Base-by-base conservation (phyloP, 2,113 vertebrate species). In the Syrmaticus mikado region DNA sequence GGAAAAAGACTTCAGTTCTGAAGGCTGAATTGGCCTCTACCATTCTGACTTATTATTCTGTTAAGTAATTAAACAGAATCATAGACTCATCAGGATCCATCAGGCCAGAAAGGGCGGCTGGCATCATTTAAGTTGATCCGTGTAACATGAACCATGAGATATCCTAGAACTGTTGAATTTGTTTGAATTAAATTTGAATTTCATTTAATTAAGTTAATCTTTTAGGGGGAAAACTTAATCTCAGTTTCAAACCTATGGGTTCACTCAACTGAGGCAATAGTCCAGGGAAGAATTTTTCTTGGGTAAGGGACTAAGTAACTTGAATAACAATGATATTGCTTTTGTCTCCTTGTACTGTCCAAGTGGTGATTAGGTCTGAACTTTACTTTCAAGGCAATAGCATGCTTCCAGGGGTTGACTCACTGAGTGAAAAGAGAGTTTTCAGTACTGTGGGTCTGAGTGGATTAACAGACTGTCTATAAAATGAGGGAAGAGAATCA, bases 401-500 rank as follows among this genome's bases (percentile, higher is more conserved):
- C 55, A 6, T 25, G n/a, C 71, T 89, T 92, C 45, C n/a, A 80
- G 75, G 45, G 80, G 55, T 95, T 95, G 82, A 91, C 34, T 94
- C 89, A 41, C 32, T 5, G 79, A 66, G 71, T 74, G 84, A 85
- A 76, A 90, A 83, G 52, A 57, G 57, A 65, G 9, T 57, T 87
- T 91, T 90, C 93, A 85, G 76, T 71, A 40, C 65, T 65, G 25
- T 78, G 57, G 72, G 32, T 67, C 82, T 89, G 91, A 93, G 84
- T 94, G 85, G 87, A 92, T 93, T 95, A 93, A n/a, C 96, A 95
- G 91, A 57, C 55, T 82, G 72, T 78, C 91, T 82, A 43, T 92
- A 90, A 95, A 91, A 20, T 7, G 38, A 81, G 46, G 65, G 93
- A n/a, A 82, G 62, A 93, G 82, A 82, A 70, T 71, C 50, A 67